Base-by-base conservation (phyloP, 53 echinoderm and acorn worm genomes). In the Pentamera pediparva region DNA sequence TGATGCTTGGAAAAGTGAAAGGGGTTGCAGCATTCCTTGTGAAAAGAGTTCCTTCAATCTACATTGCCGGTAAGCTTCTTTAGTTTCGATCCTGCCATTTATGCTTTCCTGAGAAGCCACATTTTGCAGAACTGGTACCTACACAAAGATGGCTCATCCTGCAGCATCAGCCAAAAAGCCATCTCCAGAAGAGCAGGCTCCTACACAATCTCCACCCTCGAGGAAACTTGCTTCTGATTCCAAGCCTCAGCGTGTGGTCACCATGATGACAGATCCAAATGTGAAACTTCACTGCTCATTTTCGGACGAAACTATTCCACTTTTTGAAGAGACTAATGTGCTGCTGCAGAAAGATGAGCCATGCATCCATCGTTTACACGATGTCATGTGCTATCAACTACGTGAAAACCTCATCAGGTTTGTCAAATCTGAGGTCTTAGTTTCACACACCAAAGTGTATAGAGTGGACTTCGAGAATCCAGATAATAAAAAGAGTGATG, bases 1-100 rank as follows among this genome's bases (percentile, higher is more conserved):
- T 47, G 57, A 80, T 80, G 72, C 72, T 70, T 13, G 80, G 80
- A 26, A 61, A 76, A 43, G 58, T 39, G 56, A 80, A 80, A 64
- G 57, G 59, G 54, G 80, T 70, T 45, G 26, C 58, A 31, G 71
- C 80, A 60, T 80, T 50, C 53, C 71, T 70, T 19, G 33, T 41
- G 7, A 50, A 35, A 37, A 39, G 15, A 67, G 60, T 32, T 36
- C 61, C 70, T n/a, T 70, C 70, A 25, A 8, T 70, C 47, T 45
- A 45, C 48, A n/a, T 70, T 12, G 45, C 70, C 4, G 70, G 26
- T 70, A 11, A 30, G 30, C 11, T 32, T 30, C 6, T 60, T 27
- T 60, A 27, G 18, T 27, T 60, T 5, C n/a, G n/a, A n/a, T n/a
- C n/a, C n/a, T n/a, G n/a, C 11, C 11, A 45, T 12, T 11, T 45